These are phyloP conservation scores for Bombus huntii DNA, from an alignment of 1,140 invertebrate species.

Conservation along the genomic window DNA sequence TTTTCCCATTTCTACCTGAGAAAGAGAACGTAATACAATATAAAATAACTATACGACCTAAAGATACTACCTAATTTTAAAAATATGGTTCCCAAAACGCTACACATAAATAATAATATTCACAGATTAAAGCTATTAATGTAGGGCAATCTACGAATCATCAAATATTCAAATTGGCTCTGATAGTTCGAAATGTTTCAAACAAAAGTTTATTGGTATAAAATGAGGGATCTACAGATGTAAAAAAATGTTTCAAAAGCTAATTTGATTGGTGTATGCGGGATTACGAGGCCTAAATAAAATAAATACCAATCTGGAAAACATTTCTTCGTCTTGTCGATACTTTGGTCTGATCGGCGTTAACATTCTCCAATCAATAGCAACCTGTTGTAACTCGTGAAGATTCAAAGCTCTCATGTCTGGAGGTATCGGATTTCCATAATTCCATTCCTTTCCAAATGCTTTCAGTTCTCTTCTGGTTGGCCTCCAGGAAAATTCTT, in stretches of 20 bases:
- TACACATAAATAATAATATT: background rate
- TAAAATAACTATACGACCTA: background rate
- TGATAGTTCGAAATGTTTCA: no score
- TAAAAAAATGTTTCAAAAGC: background rate
- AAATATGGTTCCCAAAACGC: background rate
- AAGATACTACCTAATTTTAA: background rate
- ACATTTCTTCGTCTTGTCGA: slow-evolving; percentile 93
- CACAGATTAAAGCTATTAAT: background rate
- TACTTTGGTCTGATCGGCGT: slow-evolving; percentile 92
- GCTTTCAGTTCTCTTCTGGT: slow-evolving; percentile 86
- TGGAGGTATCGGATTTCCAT: slow-evolving; percentile 90
- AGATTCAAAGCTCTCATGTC: slow-evolving; percentile 91
- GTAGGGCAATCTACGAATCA: no score
- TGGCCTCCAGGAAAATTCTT: slow-evolving; percentile 86
- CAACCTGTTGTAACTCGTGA: slow-evolving; percentile 90
- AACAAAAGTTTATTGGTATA: no score
- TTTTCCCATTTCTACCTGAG: slow-evolving; percentile 90
- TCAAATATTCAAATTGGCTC: no score
- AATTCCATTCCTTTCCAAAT: slow-evolving; percentile 85
- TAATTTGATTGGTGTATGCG: background rate
- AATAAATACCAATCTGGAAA: slow-evolving; percentile 85
- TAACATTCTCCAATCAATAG: slow-evolving; percentile 97
- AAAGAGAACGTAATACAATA: background rate
- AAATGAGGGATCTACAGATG: no score
- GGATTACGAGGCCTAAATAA: background rate